phyloP scores from a whole-genome alignment of 2,113 vertebrate genomes.

The Bostrychus sinensis region DNA sequence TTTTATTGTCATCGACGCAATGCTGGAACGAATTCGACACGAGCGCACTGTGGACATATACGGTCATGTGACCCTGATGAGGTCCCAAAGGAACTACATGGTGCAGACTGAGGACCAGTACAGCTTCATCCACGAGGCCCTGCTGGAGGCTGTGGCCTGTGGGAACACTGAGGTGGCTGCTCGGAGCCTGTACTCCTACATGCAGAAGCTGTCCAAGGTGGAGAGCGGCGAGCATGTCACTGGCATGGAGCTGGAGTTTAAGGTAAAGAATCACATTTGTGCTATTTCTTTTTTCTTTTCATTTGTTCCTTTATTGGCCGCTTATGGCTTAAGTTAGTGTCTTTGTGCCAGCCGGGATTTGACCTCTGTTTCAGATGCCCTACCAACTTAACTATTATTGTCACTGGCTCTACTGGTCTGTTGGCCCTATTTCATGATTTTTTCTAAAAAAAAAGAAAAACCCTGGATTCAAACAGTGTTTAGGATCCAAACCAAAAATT shows the following conservation, averaged over 20 bases:
- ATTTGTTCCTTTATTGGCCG: too few relatives aligned
- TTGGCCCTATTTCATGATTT: too few relatives aligned
- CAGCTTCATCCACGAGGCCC: constrained; percentile 97
- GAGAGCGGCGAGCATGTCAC: constrained; percentile 93
- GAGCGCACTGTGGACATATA: constrained; percentile 97
- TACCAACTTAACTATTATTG: too few relatives aligned
- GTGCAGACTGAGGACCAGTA: constrained; percentile 99
- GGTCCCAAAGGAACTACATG: constrained; percentile 98
- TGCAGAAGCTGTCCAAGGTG: constrained; percentile 95
- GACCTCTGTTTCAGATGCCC: too few relatives aligned
- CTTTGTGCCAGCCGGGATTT: too few relatives aligned
- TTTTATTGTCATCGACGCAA: constrained; percentile 97
- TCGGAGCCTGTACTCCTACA: constrained; percentile 92
- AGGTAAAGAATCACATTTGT: constrained; percentile 86
- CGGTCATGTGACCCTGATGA: constrained; percentile 96
- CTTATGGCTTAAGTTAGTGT: too few relatives aligned
- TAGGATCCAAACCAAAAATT: too few relatives aligned
- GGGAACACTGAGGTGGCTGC: constrained; percentile 96
- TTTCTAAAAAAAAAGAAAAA: too few relatives aligned
- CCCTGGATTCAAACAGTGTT: too few relatives aligned
- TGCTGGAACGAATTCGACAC: constrained; percentile 94
- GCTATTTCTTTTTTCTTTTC: too few relatives aligned
- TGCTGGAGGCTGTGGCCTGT: constrained; percentile 95
- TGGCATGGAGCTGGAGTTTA: constrained; percentile 98
- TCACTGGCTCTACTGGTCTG: too few relatives aligned